phyloP scores from a whole-genome alignment of 2,888 invertebrate species.

The Brachyptera putata region DNA sequence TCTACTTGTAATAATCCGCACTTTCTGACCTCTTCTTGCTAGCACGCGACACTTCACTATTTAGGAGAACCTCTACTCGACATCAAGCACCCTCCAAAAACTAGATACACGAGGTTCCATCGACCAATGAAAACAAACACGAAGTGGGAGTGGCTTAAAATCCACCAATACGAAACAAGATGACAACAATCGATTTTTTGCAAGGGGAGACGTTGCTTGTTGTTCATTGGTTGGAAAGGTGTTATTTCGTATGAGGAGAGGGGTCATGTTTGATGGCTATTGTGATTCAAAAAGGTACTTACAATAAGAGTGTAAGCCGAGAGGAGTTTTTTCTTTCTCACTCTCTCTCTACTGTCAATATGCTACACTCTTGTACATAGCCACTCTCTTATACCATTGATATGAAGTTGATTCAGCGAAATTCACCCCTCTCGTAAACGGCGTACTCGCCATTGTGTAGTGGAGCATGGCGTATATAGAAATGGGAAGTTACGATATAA shows the following conservation, averaged over 20 bases:
- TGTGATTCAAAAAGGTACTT: conserved; percentile 21
- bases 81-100: conserved; percentile 32
- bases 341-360: too few relatives aligned
- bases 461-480: not conserved
- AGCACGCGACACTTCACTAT: conserved; percentile 23
- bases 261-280: not conserved
- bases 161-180: conserved; percentile 40
- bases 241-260: not conserved
- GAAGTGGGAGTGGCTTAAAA: conserved; percentile 41
- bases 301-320: conserved; percentile 17
- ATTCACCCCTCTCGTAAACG: not conserved
- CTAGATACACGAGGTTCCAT: conserved; percentile 9
- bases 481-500: not conserved
- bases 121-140: conserved; percentile 22
- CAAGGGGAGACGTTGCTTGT: not conserved
- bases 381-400: too few relatives aligned
- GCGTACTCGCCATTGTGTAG: not conserved
- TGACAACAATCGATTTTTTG: conserved; percentile 5
- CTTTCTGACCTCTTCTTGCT: conserved; percentile 35
- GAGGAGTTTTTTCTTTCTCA: conserved; percentile 12
- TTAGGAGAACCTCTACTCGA: conserved; percentile 27
- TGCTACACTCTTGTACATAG: conserved; percentile 16
- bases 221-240: not conserved
- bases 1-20: conserved; percentile 16
- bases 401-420: not conserved